Percentiles rank a stretch among this genome's conserved stretches.
phyloP scores from a whole-genome alignment of 2,888 invertebrate genomes.

The Stomorhina lunata region DNA sequence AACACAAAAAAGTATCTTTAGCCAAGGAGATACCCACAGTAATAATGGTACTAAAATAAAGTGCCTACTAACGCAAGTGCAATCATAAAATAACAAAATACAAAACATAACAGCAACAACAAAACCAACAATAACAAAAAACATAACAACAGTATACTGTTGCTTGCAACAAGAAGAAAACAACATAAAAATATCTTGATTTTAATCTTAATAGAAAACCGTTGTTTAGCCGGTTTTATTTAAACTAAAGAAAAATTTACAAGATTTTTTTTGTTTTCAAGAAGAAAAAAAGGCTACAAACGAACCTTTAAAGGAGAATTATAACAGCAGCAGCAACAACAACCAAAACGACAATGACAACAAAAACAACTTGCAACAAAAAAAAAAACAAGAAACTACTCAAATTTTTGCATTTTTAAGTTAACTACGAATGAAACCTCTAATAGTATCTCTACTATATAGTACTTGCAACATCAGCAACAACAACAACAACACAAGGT shows the following conservation, averaged over 20 bases:
- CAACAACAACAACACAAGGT: conserved; percentile 35
- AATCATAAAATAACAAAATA: too few species aligned
- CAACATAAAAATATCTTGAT: conserved; percentile 71
- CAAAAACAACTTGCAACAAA: conserved; percentile 1
- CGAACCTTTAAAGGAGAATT: conserved; percentile 59
- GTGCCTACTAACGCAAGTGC: conserved; percentile 65
- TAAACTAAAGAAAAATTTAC: conserved; percentile 45
- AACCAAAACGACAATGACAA: not conserved
- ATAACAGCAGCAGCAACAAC: conserved; percentile 13
- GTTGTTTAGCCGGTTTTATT: conserved; percentile 71
- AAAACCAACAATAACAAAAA: conserved; percentile 15
- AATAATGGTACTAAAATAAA: conserved; percentile 64
- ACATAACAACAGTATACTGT: conserved; percentile 42
- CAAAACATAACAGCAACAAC: too few species aligned
- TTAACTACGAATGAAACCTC: conserved; percentile 47
- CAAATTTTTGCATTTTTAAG: conserved; percentile 60
- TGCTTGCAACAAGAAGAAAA: conserved; percentile 44
- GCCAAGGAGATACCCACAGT: conserved; percentile 32
- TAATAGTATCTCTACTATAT: conserved; percentile 54
- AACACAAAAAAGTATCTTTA: not conserved
- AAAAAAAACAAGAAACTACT: conserved; percentile 32
- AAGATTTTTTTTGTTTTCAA: too few species aligned
- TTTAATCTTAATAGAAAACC: conserved; percentile 76
- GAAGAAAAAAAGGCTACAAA: conserved; percentile 34
- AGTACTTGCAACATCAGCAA: conserved; percentile 54